Conservation (phyloP, 53 echinoderm and acorn worm species). For the Echinometra lucunter region DNA sequence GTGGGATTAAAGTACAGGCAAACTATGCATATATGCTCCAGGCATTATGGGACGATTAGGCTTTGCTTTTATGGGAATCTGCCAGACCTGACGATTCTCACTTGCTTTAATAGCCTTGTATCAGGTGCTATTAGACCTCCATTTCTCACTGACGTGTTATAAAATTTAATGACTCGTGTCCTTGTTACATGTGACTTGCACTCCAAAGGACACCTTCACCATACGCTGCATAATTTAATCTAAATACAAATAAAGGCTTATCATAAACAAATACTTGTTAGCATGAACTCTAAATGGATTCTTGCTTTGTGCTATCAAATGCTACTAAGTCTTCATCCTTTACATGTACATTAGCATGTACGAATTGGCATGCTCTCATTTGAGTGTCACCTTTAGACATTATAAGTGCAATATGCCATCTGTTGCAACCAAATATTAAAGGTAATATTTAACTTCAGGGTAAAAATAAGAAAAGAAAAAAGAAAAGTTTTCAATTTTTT, state of each 20-base stretch:
- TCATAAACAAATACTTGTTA: constrained; percentile 53
- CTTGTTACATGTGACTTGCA: neutral
- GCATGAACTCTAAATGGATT: neutral
- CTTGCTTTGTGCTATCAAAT: neutral
- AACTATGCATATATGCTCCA: neutral
- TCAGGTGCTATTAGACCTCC: neutral
- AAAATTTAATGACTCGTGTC: constrained; percentile 41
- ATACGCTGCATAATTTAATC: constrained; percentile 6
- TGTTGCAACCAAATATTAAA: neutral
- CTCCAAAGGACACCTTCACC: constrained; percentile 3
- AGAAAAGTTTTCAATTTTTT: too few species aligned
- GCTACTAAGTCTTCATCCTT: neutral
- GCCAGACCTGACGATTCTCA: neutral
- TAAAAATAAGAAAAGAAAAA: too few species aligned
- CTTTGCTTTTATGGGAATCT: constrained; percentile 16
- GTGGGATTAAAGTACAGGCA: constrained; percentile 13
- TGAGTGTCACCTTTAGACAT: neutral
- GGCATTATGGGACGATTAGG: neutral
- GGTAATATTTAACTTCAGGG: neutral
- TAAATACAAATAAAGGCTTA: constrained; percentile 26
- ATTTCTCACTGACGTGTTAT: constrained; percentile 31
- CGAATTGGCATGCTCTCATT: neutral
- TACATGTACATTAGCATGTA: neutral
- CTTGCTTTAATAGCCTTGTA: constrained; percentile 1
- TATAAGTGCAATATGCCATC: neutral